Evolutionary conservation across 2,888 invertebrate species (phyloP), one percentile per base, ranked within the genome.

Genomic region (Lasioglossum villosulum): DNA sequence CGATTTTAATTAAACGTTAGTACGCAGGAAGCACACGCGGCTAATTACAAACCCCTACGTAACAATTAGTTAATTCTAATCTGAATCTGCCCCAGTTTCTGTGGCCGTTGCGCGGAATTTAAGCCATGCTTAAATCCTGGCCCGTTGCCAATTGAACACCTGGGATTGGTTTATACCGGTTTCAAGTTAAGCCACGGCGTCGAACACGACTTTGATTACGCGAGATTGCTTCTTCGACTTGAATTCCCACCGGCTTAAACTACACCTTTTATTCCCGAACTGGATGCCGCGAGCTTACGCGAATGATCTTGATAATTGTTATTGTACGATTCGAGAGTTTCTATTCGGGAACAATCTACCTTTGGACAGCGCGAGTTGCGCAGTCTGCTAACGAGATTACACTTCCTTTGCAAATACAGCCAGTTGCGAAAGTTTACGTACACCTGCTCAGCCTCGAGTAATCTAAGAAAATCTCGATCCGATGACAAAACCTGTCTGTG

Each of bases 31-130:
- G 39, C 77, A 80, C 82, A 70, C 56, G 45, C 81, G 86, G 79
- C 83, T 84, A 90, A 89, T 89, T 89, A 88, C 78, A 76, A 73
- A 59, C 72, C 89, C 76, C 68, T 86, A 91, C 87, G 91, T 89
- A 89, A 87, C 90, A 90, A 90, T 91, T 90, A 90, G 90, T 91
- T 90, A 91, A 90, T 91, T 91, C 90, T 91, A 90, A 90, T 91
- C 91, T 83, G 87, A 84, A 87, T 83, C 86, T 84, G 90, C 66
- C 90, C 90, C 70, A 90, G 84, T 90, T 42, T 90, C 79, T 84
- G 75, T 42, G 48, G 71, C 80, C 76, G 72, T 81, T 81, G 83
- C 78, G 75, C 82, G 85, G 83, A 87, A 91, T 90, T 90, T 91
- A 91, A 90, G 90, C 88, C 83, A 30, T 76, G 91, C 91, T 90